Conservation (phyloP, 2,888 invertebrate species). For the Encarsia formosa region DNA sequence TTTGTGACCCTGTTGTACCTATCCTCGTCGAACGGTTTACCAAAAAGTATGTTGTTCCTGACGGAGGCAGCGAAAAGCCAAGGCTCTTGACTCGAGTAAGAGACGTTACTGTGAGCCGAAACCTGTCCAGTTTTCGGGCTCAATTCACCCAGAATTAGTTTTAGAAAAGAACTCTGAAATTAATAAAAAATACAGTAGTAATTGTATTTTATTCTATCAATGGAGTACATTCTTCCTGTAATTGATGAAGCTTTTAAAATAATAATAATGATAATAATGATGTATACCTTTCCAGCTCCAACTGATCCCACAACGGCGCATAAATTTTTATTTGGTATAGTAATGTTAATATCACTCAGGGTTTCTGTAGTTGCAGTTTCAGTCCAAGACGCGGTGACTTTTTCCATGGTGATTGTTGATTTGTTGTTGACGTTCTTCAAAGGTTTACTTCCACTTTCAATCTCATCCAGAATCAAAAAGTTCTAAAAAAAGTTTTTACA, state of each 20-base stretch:
- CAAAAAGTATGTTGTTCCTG: conserved; percentile 82
- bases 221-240: too few species aligned
- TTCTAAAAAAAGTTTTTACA: conserved; percentile 38
- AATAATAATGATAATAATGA: too few species aligned
- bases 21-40: conserved; percentile 60
- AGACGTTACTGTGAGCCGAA: conserved; percentile 60
- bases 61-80: conserved; percentile 79
- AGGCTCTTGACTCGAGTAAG: conserved; percentile 80
- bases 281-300: conserved; percentile 74
- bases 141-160: conserved; percentile 71
- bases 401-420: conserved; percentile 49
- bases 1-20: conserved; percentile 59
- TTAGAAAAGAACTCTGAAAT: conserved; percentile 60
- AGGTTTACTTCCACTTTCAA: conserved; percentile 33
- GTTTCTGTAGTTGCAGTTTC: conserved; percentile 43
- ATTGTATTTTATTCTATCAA: too few species aligned
- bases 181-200: too few species aligned
- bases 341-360: conserved; percentile 54
- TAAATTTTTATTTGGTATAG: conserved; percentile 58
- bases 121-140: conserved; percentile 61
- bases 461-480: conserved; percentile 59
- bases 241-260: too few species aligned
- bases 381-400: conserved; percentile 53
- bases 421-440: conserved; percentile 28
- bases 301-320: conserved; percentile 84